Evolutionary conservation across 2,888 invertebrate species (phyloP).

Genomic region (Raillietiella orientalis): DNA sequence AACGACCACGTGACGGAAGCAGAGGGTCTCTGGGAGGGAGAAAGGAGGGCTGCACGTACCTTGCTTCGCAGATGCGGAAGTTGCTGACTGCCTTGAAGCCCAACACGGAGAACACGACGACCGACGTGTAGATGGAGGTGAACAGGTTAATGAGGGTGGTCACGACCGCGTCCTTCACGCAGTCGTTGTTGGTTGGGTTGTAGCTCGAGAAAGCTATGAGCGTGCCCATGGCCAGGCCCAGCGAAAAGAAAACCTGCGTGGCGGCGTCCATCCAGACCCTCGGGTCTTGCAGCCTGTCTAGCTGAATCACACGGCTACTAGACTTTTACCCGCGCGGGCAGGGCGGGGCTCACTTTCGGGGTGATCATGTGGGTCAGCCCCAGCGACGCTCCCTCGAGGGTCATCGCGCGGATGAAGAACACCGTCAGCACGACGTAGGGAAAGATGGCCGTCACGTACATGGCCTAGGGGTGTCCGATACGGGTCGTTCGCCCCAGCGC

Average conservation of each 20-base stretch:
- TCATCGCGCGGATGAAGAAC: slow-evolving; percentile 69
- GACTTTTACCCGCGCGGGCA: no score
- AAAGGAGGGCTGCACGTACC: no score
- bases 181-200: slow-evolving; percentile 78
- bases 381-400: slow-evolving; percentile 49
- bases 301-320: no score
- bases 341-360: slow-evolving; percentile 37
- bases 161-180: slow-evolving; percentile 58
- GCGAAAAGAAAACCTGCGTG: slow-evolving; percentile 86
- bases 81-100: slow-evolving; percentile 83
- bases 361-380: slow-evolving; percentile 71
- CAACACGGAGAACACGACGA: slow-evolving; percentile 75
- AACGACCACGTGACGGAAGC: no score
- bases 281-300: slow-evolving; percentile 50
- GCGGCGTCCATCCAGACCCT: slow-evolving; percentile 87
- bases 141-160: slow-evolving; percentile 68
- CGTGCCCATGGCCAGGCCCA: slow-evolving; percentile 77
- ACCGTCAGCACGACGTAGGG: slow-evolving; percentile 76
- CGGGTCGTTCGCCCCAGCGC: no score
- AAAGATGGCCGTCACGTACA: slow-evolving; percentile 81
- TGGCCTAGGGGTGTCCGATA: slow-evolving; percentile 24
- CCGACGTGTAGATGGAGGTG: slow-evolving; percentile 75
- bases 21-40: no score
- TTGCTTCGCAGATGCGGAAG: slow-evolving; percentile 39
- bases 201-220: slow-evolving; percentile 84